A percentile compares a stretch with the other conserved stretches of the same genome.
Conservation (phyloP, 1,140 invertebrate species). For the Plutomurus gul region DNA sequence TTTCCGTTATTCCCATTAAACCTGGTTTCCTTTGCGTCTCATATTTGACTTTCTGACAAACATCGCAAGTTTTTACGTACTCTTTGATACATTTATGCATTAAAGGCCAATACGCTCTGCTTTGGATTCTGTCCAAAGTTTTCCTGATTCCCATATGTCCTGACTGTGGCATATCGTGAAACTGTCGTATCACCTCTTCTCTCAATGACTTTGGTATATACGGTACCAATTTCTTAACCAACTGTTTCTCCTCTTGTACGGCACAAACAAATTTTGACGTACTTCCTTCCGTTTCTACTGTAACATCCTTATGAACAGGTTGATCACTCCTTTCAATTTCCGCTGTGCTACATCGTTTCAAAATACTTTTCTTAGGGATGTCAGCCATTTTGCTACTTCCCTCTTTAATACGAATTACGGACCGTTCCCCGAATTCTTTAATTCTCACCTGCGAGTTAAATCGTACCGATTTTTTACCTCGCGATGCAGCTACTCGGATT, state of each 20-base stretch:
- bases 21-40: conserved; percentile 12
- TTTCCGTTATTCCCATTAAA: not conserved
- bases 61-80: conserved; percentile 42
- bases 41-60: conserved; percentile 43
- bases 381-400: too few species aligned
- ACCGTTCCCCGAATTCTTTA: too few species aligned
- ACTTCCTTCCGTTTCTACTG: too few species aligned
- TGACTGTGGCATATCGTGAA: conserved; percentile 37
- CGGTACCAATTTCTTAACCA: not conserved
- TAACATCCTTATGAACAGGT: too few species aligned
- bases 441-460: too few species aligned
- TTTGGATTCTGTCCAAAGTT: not conserved
- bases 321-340: not conserved
- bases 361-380: not conserved
- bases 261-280: not conserved
- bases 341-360: not conserved
- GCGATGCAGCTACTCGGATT: too few species aligned
- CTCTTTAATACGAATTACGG: too few species aligned
- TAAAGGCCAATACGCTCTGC: conserved; percentile 43
- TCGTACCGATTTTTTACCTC: too few species aligned
- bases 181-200: conserved; percentile 5
- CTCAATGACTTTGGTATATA: conserved; percentile 28
- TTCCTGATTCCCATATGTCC: conserved; percentile 32
- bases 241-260: not conserved
- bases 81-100: conserved; percentile 44